A percentile compares a stretch with the other conserved stretches of the same genome.
Conservation (phyloP, 2,888 invertebrate genomes). For the Synergus gifuensis region DNA sequence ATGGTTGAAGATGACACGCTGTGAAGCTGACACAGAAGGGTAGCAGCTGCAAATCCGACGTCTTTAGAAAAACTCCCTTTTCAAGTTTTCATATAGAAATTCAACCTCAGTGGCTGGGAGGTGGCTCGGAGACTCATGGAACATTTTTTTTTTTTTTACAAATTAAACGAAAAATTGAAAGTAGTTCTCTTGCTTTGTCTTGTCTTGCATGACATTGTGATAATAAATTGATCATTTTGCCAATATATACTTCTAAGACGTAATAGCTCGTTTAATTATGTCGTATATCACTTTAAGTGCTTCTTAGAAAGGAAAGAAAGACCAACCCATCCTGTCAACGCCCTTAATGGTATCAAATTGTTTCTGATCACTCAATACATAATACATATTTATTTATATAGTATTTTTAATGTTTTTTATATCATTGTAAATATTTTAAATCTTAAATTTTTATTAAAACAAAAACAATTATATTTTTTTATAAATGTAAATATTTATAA, state of each 20-base stretch:
- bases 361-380: not conserved
- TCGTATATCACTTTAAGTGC: not conserved
- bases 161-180: too few species aligned
- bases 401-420: too few species aligned
- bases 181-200: too few species aligned
- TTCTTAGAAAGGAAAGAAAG: constrained; percentile 9
- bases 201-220: not conserved
- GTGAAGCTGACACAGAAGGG: not conserved
- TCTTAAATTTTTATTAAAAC: too few species aligned
- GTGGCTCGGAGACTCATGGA: too few species aligned
- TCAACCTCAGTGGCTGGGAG: not conserved
- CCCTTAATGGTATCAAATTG: constrained; percentile 7
- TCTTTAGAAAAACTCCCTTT: constrained; percentile 10
- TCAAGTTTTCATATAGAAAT: not conserved
- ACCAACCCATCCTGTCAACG: constrained; percentile 29
- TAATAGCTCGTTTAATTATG: constrained; percentile 8
- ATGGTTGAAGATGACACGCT: not conserved
- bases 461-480: too few species aligned
- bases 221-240: not conserved
- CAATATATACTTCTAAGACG: not conserved
- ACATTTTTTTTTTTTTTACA: too few species aligned
- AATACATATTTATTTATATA: too few species aligned
- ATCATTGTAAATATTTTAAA: too few species aligned
- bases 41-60: not conserved
- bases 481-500: too few species aligned